Base-by-base conservation (phyloP, 1,140 invertebrate species). In the Battus philenor region DNA sequence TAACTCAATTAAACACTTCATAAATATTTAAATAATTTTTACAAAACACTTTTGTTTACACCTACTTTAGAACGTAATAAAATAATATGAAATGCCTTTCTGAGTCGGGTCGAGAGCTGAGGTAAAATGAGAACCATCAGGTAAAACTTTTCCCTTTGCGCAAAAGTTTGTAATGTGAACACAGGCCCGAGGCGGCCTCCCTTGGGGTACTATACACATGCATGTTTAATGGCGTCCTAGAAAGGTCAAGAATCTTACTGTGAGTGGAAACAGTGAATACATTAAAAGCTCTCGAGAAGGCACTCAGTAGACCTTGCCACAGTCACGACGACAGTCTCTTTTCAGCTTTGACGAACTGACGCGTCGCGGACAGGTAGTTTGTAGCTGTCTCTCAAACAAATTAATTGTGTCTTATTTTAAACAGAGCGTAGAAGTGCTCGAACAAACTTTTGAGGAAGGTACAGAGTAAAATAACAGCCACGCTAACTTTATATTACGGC, bases 181-280 rank as follows among this genome's bases (percentile, higher is more conserved):
- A 65, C 38, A 63, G 57, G 64, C 57, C 52, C 59, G 55, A 61
- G 61, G 68, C 52, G 54, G 48, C 32, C 54, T 66, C 71, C 68
- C 68, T 57, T 41, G 69, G 66, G 71, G 67, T 55, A 47, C 47
- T 49, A 56, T 53, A 67, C 72, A 76, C 72, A 76, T 82, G 68
- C 72, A 82, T 76, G 67, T 77, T 80, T 80, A 78, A 82, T 82
- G 63, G 63, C 67, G 64, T 73, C 72, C 68, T 75, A 74, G 60
- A 71, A 71, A 77, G 76, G 78, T 82, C 76, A 80, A 76, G 68
- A 69, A 66, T 64, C 54, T 57, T 59, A 72, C 59, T 74, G 62
- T 56, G 52, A 63, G 62, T 60, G 59, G 56, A 68, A 62, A 66
- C 54, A 70, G 71, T 73, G 71, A 79, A 80, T 78, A 76, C 67